Conservation (phyloP, 2,113 vertebrate species). For the Pangasianodon hypophthalmus region DNA sequence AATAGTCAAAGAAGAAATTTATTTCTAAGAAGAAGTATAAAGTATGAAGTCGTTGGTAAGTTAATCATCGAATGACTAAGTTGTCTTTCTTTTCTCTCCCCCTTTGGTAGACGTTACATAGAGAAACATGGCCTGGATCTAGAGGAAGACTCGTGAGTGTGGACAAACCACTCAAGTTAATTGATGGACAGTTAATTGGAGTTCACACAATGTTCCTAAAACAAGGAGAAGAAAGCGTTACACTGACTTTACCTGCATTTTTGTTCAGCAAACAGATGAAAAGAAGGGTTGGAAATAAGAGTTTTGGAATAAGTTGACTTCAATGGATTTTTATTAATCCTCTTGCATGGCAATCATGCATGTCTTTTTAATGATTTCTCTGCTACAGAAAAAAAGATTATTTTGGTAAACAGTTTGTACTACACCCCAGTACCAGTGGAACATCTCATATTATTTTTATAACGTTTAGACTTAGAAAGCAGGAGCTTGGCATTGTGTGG, state of each 20-base stretch:
- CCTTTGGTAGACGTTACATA: constrained; percentile 72
- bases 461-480: constrained; percentile 70
- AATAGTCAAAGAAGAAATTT: background rate
- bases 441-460: constrained; percentile 75
- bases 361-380: constrained; percentile 75
- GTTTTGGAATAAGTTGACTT: constrained; percentile 34
- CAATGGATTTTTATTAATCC: constrained; percentile 61
- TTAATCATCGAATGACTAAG: background rate
- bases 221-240: constrained; percentile 49
- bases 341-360: constrained; percentile 75
- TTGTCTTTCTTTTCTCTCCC: constrained; percentile 6
- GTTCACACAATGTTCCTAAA: constrained; percentile 27
- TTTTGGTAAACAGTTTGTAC: constrained; percentile 82
- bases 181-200: background rate
- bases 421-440: constrained; percentile 75
- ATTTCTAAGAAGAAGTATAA: constrained; percentile 14
- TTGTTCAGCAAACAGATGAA: constrained; percentile 43
- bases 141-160: constrained; percentile 67
- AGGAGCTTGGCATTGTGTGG: constrained; percentile 60
- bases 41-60: background rate
- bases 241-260: constrained; percentile 62
- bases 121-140: constrained; percentile 74
- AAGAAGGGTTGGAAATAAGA: constrained; percentile 8
- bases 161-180: constrained; percentile 49
- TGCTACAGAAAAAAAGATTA: constrained; percentile 66